phyloP scores from a whole-genome alignment of 2,797 vertebrate species.

The Aphelocoma californica region DNA sequence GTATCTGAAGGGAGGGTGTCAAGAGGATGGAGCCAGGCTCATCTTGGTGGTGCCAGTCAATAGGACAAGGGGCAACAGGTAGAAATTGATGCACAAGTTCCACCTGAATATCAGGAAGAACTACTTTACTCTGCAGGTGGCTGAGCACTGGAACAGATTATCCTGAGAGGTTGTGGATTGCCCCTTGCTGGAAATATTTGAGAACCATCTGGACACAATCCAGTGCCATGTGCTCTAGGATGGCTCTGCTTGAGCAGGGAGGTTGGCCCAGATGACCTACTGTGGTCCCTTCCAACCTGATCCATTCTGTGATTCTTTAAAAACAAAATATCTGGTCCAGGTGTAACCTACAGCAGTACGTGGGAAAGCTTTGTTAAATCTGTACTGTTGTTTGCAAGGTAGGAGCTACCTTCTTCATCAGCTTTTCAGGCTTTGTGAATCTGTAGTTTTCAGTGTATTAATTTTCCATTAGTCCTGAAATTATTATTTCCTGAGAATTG shows the following conservation, averaged over 20 bases:
- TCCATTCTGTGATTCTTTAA: background rate
- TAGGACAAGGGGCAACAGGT: background rate
- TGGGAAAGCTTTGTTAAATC: background rate
- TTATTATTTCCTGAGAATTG: background rate
- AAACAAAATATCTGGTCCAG: background rate
- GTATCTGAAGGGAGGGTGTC: background rate
- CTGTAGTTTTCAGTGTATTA: background rate
- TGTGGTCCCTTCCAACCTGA: background rate
- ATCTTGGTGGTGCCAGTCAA: background rate
- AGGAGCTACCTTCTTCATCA: background rate
- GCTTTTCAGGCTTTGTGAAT: background rate
- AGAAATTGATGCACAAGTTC: background rate
- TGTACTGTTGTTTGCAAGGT: background rate
- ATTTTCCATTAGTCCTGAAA: background rate
- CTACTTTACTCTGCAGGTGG: background rate
- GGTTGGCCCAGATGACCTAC: background rate
- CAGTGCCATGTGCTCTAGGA: background rate
- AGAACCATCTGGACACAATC: background rate
- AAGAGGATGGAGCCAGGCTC: background rate
- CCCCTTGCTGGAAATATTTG: background rate
- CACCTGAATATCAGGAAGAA: background rate
- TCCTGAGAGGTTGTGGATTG: background rate
- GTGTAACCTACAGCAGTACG: background rate
- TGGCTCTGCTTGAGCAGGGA: background rate
- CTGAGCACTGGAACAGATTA: background rate